These are phyloP conservation scores for Sphaerophoria taeniata DNA, from an alignment of 2,888 invertebrate genomes.

Conservation along the genomic window DNA sequence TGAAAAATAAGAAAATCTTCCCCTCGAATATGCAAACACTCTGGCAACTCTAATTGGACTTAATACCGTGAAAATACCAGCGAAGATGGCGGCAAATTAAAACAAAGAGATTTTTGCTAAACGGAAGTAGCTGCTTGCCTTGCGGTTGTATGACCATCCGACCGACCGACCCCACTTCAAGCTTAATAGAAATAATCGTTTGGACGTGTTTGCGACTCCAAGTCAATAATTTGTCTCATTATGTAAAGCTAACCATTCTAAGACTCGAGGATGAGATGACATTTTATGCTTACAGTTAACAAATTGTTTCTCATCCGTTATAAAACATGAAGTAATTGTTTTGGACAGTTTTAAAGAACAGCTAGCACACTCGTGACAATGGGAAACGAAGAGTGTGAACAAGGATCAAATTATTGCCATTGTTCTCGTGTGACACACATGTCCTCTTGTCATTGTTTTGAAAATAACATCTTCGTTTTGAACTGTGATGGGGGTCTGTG, in stretches of 20 bases:
- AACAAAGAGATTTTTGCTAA: conserved; percentile 52
- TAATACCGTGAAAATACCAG: conserved; percentile 64
- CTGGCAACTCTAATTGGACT: conserved; percentile 65
- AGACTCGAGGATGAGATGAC: conserved; percentile 23
- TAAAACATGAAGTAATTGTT: conserved; percentile 22
- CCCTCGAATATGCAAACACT: conserved; percentile 64
- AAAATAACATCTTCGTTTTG: conserved; percentile 45
- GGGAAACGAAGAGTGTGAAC: conserved; percentile 32
- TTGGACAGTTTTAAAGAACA: conserved; percentile 23
- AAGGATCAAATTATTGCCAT: conserved; percentile 40
- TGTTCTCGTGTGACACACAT: conserved; percentile 47
- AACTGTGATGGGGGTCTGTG: conserved; percentile 17
- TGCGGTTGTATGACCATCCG: background rate
- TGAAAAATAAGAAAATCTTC: conserved; percentile 10
- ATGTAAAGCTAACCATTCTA: background rate
- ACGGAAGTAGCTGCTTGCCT: conserved; percentile 45
- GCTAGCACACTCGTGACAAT: background rate
- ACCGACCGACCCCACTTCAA: conserved; percentile 8
- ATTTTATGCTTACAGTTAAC: conserved; percentile 41
- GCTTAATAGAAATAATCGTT: conserved; percentile 52
- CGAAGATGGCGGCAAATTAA: conserved; percentile 51
- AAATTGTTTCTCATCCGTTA: conserved; percentile 48
- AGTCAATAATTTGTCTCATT: conserved; percentile 63
- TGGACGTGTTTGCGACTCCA: conserved; percentile 50
- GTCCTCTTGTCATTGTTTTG: conserved; percentile 27